These are phyloP conservation scores for Napeogenes sylphis DNA, from an alignment of 2,888 invertebrate genomes.

Conservation along the genomic window DNA sequence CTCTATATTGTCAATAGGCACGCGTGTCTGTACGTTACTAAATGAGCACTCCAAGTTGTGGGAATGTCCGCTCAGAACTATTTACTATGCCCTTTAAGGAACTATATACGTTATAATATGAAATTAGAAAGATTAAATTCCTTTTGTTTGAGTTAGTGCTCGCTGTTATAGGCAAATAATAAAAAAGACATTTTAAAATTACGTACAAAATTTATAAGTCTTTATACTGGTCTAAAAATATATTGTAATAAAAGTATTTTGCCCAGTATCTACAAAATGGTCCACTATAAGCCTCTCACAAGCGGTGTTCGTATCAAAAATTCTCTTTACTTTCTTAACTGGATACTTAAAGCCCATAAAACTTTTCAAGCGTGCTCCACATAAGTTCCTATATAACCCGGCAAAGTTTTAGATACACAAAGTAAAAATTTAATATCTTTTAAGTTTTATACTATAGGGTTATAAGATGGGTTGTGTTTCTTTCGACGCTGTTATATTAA, in stretches of 20 bases:
- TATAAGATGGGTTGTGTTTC: slow-evolving; percentile 18
- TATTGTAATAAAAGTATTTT: too few species aligned
- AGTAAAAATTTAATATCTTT: slow-evolving; percentile 3
- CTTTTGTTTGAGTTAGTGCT: too few species aligned
- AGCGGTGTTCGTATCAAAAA: slow-evolving; percentile 45
- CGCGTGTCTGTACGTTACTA: slow-evolving; percentile 68
- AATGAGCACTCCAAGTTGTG: slow-evolving; percentile 54
- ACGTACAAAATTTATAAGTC: too few species aligned
- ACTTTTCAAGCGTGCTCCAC: slow-evolving; percentile 72
- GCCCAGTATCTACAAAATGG: too few species aligned
- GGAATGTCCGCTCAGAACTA: slow-evolving; percentile 51
- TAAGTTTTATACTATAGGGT: slow-evolving; percentile 21
- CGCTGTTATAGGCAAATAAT: too few species aligned
- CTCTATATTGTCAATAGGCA: slow-evolving; percentile 48
- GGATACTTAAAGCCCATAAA: slow-evolving; percentile 71
- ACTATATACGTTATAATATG: too few species aligned
- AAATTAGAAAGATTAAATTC: too few species aligned
- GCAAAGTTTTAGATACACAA: slow-evolving; percentile 11
- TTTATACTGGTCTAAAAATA: too few species aligned
- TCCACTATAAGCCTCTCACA: slow-evolving; percentile 6
- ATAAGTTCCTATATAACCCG: slow-evolving; percentile 62
- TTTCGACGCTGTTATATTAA: slow-evolving; percentile 14
- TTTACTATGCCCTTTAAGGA: slow-evolving; percentile 29
- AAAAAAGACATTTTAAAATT: too few species aligned
- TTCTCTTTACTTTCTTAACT: slow-evolving; percentile 64